Conservation (phyloP, 2,888 invertebrate genomes). For the Athetis lepigone region DNA sequence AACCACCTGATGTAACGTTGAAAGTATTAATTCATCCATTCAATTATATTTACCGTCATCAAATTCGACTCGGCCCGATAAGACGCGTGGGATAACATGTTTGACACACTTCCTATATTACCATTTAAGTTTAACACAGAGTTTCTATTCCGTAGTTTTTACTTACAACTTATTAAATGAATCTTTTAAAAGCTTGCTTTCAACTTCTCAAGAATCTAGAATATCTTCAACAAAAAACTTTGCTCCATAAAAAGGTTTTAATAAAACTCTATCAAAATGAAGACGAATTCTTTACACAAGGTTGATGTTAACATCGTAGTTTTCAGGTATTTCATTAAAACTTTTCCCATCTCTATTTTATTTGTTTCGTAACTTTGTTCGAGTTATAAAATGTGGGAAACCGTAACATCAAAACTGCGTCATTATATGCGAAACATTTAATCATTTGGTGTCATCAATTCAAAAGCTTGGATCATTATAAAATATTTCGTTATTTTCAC, state of each 20-base stretch:
- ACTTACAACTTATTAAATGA: conserved; percentile 6
- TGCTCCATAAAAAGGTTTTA: conserved; percentile 25
- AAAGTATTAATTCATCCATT: conserved; percentile 67
- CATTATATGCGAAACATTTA: conserved; percentile 7
- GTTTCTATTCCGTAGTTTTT: conserved; percentile 25
- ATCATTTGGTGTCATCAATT: background rate
- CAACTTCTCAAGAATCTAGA: conserved; percentile 20
- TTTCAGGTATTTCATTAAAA: conserved; percentile 46
- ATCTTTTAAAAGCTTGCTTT: conserved; percentile 1
- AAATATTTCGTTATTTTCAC: background rate
- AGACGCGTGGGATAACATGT: conserved; percentile 65
- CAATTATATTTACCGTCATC: conserved; percentile 65
- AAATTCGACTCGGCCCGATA: conserved; percentile 66
- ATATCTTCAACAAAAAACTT: conserved; percentile 14
- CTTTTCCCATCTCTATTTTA: conserved; percentile 27
- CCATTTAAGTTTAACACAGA: conserved; percentile 33
- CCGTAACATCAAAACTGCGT: background rate
- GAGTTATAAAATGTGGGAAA: background rate
- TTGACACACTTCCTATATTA: conserved; percentile 57
- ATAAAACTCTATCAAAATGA: conserved; percentile 25
- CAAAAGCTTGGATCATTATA: conserved; percentile 3
- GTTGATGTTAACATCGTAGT: conserved; percentile 21
- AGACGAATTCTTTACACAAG: conserved; percentile 31
- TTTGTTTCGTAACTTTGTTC: conserved; percentile 9
- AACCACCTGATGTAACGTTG: conserved; percentile 50